Conservation (phyloP, 2,797 vertebrate species). For the Pseudopleuronectes americanus region DNA sequence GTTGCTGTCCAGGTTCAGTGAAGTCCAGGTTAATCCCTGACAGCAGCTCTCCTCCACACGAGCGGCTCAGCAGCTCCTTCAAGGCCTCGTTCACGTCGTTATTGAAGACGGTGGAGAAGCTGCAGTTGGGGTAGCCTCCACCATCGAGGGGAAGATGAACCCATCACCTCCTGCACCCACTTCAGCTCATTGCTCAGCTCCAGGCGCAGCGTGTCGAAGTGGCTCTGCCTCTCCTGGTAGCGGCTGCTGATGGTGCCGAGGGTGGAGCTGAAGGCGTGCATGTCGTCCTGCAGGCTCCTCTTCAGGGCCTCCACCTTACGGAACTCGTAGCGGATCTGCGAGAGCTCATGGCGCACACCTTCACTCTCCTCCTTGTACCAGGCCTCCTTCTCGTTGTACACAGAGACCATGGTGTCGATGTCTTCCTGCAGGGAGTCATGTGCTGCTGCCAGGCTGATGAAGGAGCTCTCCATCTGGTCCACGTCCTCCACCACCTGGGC, state of each 20-base stretch:
- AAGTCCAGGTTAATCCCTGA: slow-evolving; percentile 82
- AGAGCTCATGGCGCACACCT: slow-evolving; percentile 87
- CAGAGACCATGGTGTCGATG: slow-evolving; percentile 88
- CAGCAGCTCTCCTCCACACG: slow-evolving; percentile 84
- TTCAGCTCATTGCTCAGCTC: slow-evolving; percentile 88
- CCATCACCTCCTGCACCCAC: slow-evolving; percentile 90
- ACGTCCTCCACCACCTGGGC: slow-evolving; percentile 90
- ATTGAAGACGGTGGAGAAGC: slow-evolving; percentile 77
- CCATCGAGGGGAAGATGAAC: slow-evolving; percentile 71
- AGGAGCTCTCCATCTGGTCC: slow-evolving; percentile 79
- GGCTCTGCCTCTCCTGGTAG: slow-evolving; percentile 82
- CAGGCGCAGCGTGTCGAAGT: slow-evolving; percentile 84
- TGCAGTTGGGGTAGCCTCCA: slow-evolving; percentile 62
- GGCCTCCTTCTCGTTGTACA: slow-evolving; percentile 93
- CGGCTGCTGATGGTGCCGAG: slow-evolving; percentile 77
- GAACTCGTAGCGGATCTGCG: slow-evolving; percentile 91
- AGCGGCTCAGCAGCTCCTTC: slow-evolving; percentile 85
- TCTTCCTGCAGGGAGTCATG: slow-evolving; percentile 89
- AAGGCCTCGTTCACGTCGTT: slow-evolving; percentile 87
- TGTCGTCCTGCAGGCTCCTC: slow-evolving; percentile 87
- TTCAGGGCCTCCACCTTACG: slow-evolving; percentile 89
- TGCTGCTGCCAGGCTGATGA: slow-evolving; percentile 74
- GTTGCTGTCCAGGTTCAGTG: slow-evolving; percentile 72
- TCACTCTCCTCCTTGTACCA: slow-evolving; percentile 95
- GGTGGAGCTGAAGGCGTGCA: slow-evolving; percentile 75